Conservation (phyloP, 2,888 invertebrate species). For the Leptura quadrifasciata region DNA sequence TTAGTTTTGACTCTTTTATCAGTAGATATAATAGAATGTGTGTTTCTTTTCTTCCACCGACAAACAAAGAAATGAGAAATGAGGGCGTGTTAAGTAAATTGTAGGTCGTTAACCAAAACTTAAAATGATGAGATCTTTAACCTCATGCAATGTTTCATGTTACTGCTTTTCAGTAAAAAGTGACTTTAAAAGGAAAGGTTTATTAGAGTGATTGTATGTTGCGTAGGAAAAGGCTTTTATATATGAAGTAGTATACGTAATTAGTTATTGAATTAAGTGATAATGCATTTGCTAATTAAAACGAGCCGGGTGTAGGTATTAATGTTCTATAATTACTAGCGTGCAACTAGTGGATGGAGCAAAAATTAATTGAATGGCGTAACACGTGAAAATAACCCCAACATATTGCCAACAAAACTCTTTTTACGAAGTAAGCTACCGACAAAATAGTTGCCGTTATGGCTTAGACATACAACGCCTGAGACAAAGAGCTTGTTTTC, state of each 20-base stretch:
- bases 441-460: too few species aligned
- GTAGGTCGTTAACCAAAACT: neutral
- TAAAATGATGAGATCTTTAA: neutral
- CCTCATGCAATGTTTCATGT: conserved; percentile 19
- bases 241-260: neutral
- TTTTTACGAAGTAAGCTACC: too few species aligned
- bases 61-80: conserved; percentile 22
- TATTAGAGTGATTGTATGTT: neutral
- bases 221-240: neutral
- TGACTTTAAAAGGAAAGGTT: neutral
- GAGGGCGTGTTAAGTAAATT: conserved; percentile 23
- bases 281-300: neutral
- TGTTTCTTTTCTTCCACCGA: neutral
- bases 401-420: too few species aligned
- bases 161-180: neutral
- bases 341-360: neutral
- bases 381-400: too few species aligned
- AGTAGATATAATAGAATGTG: conserved; percentile 8
- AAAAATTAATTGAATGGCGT: neutral
- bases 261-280: neutral
- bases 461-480: too few species aligned
- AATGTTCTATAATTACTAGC: neutral
- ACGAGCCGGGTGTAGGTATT: neutral
- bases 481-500: too few species aligned
- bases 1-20: conserved; percentile 7